Percentiles rank a stretch among this genome's conserved stretches.
These are phyloP conservation scores for Bothrops alternatus DNA, from an alignment of 2,797 vertebrate genomes.

Conservation along the genomic window DNA sequence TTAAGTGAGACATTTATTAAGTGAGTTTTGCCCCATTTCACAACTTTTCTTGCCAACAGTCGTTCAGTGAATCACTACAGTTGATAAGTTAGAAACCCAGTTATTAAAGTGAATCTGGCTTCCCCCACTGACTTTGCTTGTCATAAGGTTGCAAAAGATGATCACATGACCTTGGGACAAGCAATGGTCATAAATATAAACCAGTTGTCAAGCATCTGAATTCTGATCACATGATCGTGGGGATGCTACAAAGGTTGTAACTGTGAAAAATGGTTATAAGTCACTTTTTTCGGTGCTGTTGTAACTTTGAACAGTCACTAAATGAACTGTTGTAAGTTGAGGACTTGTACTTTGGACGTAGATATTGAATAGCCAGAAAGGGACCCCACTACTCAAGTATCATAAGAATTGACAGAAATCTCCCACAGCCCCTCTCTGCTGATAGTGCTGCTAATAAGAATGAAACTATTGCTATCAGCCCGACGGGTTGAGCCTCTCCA, in stretches of 20 bases:
- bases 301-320: not conserved
- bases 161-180: not conserved
- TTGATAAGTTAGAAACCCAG: not conserved
- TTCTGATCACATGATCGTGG: not conserved
- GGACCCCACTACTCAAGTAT: not conserved
- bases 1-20: not conserved
- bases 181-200: not conserved
- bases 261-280: too few species aligned
- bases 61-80: not conserved
- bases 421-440: not conserved
- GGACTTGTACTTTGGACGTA: not conserved
- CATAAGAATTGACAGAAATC: not conserved
- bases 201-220: not conserved
- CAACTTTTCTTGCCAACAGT: not conserved
- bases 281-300: not conserved
- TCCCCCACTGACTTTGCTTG: not conserved
- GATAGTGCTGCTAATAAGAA: not conserved
- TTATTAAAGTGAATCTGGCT: not conserved
- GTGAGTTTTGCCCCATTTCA: not conserved
- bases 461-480: not conserved
- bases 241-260: not conserved
- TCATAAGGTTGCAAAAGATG: not conserved
- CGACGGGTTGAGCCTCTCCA: not conserved
- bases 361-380: not conserved
- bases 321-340: not conserved